Evolutionary conservation across 2,113 vertebrate species (phyloP), one percentile per base, ranked within the genome.

Genomic region (Dasypus novemcinctus): DNA sequence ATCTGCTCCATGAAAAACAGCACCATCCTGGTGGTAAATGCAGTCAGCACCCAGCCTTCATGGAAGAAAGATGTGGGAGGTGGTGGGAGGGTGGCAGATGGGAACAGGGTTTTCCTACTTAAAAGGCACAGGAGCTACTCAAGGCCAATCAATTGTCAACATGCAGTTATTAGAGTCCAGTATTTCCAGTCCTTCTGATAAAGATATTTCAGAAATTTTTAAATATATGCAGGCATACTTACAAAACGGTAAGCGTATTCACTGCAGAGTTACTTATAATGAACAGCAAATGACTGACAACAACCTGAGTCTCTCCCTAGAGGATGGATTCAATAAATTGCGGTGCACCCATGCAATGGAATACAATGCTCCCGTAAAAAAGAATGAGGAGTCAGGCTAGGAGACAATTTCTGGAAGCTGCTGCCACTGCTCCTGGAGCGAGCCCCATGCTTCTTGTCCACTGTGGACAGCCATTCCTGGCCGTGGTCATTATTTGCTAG

Each of bases 21-120:
- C 29, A 36, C 43, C 15, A 5, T 7, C 6, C 1, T 8, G 36
- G 17, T 5, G 5, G 17, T 54, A 9, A 21, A 12, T 2, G 7
- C 27, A 33, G 9, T 21, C 54, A 46, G 1, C 23, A 8, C 64
- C 57, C 23, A 38, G 72, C 41, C 25, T 76, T 23, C 0, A 4
- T 1, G 0, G 18, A 33, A 43, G 63, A 88, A 54, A 84, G 9
- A 10, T 4, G 63, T 0, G 3, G 23, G 33, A 23, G 21, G n/a
- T 6, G 84, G 41, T 3, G 6, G 12, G 52, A 15, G 64, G 18
- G 20, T 2, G 7, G 1, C 15, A 12, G 6, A 8, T 1, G 11
- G 71, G 29, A 64, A 33, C 27, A 64, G 83, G 59, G n/a, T 11
- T 1, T 17, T 11, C 38, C 23, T 18, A 8, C 43, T 71, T 38